A percentile compares a stretch with the other conserved stretches of the same genome.
Evolutionary conservation across 2,797 vertebrate species (phyloP).

Genomic region (Syngnathus acus): DNA sequence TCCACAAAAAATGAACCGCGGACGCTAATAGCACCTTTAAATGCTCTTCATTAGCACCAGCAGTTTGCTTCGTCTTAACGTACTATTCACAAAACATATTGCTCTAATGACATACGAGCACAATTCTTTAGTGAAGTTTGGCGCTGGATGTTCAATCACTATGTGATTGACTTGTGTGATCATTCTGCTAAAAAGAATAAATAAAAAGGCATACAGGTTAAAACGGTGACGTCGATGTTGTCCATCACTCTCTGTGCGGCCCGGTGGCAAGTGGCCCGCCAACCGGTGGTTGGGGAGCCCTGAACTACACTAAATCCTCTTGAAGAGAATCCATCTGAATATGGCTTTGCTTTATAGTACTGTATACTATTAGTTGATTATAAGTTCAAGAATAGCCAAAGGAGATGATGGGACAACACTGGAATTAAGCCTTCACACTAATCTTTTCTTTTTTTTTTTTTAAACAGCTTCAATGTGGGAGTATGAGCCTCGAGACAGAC

Average conservation of each 20-base stretch:
- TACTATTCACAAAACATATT: no score
- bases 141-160: slow-evolving; percentile 1
- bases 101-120: no score
- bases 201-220: slow-evolving; percentile 23
- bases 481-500: neutral
- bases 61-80: no score
- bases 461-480: neutral
- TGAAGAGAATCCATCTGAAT: slow-evolving; percentile 31
- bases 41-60: no score
- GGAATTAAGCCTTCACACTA: neutral
- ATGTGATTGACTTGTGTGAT: slow-evolving; percentile 13
- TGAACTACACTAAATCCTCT: neutral
- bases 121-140: no score
- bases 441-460: neutral
- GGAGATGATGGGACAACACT: neutral
- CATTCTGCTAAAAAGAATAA: slow-evolving; percentile 28
- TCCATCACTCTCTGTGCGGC: no score
- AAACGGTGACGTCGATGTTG: neutral
- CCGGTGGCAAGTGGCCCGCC: no score
- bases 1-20: no score
- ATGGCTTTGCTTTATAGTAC: slow-evolving; percentile 51
- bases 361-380: slow-evolving; percentile 10
- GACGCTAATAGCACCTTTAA: no score
- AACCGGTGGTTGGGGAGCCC: no score
- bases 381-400: no score